Evolutionary conservation across 64 coral and sea anemone species (phyloP), one percentile per base, ranked within the genome.

Genomic region (Pocillopora verrucosa): DNA sequence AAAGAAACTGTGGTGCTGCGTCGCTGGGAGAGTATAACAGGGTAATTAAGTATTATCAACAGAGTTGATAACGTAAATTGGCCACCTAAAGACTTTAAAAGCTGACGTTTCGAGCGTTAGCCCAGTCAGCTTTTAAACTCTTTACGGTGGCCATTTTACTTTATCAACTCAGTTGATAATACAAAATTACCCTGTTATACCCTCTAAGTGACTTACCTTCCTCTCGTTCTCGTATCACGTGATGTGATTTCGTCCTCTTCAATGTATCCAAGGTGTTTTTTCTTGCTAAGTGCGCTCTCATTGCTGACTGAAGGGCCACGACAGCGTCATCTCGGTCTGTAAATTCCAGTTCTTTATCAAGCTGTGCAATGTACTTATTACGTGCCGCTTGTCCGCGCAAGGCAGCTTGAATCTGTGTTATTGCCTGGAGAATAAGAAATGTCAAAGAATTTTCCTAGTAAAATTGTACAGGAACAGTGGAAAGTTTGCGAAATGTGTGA

Each of bases 381-480:
- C 91, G 83, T 1, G 74, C 89, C 13, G 85, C 75, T 36, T 96
- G 95, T 76, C 91, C 95, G 84, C 95, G 95, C 34, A 96, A 35
- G n/a, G 95, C 95, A 25, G 95, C 83, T 61, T 96, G 91, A 25
- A 96, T 96, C 75, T 96, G 88, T 61, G 64, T 90, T 78, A 96
- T 90, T 77, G 84, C 95, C 95, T 96, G 26, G 57, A 75, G 45
- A 4, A 41, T 36, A 60, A n/a, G 9, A 51, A 56, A n/a, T 45
- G 6, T 45, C 41, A 45, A 45, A 45, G 41, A 45, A 45, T 2
- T 45, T 45, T 45, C 41, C 41, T 45, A 6, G 41, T 51, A 51
- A 51, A 51, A 51, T 51, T 51, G 41, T 51, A 51, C 3, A 51
- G 41, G 41, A 51, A 51, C 41, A 51, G 41, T 7, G 41, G 41